phyloP scores from a whole-genome alignment of 2,797 vertebrate species.

The Cyprinodon diabolis region DNA sequence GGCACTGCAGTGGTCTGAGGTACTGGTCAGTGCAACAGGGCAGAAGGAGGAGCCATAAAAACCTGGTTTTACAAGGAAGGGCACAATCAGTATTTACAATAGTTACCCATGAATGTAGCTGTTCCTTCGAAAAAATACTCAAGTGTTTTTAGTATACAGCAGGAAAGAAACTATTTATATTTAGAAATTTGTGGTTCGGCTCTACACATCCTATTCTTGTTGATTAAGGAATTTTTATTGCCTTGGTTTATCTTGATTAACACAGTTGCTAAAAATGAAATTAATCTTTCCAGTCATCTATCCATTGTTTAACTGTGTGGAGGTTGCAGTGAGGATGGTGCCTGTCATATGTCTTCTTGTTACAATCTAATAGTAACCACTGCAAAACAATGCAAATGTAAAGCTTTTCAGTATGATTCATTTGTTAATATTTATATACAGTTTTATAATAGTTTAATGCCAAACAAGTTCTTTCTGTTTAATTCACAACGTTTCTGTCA shows the following conservation, averaged over 20 bases:
- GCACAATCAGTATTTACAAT: slow-evolving; percentile 18
- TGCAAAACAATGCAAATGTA: too few relatives aligned
- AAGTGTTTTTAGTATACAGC: not conserved
- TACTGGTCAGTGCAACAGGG: slow-evolving; percentile 24
- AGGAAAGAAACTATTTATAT: not conserved
- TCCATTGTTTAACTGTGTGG: not conserved
- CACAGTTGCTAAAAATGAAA: not conserved
- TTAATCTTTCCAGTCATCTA: not conserved
- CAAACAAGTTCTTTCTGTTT: not conserved
- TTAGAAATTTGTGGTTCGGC: not conserved
- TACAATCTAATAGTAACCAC: too few relatives aligned
- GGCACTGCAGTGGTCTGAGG: slow-evolving; percentile 7
- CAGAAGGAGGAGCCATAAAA: slow-evolving; percentile 15
- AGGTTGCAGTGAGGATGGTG: not conserved
- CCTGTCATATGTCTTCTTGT: not conserved
- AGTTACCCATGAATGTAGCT: slow-evolving; percentile 4
- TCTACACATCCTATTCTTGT: not conserved
- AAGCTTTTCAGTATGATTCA: too few relatives aligned
- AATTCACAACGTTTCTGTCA: not conserved
- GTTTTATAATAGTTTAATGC: too few relatives aligned
- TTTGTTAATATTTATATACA: too few relatives aligned
- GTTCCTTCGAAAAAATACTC: not conserved
- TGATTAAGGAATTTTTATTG: not conserved
- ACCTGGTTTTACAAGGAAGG: slow-evolving; percentile 9
- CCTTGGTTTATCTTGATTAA: not conserved